These are phyloP conservation scores for Clavelina lepadiformis DNA, from an alignment of 23 tunicate species.

Conservation along the genomic window DNA sequence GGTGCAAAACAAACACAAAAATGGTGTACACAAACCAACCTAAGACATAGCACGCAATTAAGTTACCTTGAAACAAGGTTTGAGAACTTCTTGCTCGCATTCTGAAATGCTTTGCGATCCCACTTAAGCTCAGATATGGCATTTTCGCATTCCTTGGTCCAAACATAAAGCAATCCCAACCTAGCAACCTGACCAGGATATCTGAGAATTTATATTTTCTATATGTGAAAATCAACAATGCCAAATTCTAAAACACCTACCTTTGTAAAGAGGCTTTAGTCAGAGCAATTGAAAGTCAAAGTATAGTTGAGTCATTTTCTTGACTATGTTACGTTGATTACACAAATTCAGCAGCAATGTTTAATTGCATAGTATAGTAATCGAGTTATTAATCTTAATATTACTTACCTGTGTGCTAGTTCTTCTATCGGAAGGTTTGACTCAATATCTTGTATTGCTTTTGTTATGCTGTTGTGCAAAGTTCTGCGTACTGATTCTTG, in stretches of 20 bases:
- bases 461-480: constrained; percentile 32
- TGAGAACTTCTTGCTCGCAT: constrained; percentile 76
- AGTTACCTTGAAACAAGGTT: constrained; percentile 47
- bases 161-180: constrained; percentile 46
- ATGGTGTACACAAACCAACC: no score
- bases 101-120: constrained; percentile 74
- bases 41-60: not conserved
- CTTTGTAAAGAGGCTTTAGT: no score
- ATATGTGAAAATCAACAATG: not conserved
- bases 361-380: no score
- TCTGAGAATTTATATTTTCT: constrained; percentile 25
- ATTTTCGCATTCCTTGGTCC: constrained; percentile 85
- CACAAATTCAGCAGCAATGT: no score
- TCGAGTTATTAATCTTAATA: no score
- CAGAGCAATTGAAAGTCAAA: no score
- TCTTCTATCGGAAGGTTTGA: constrained; percentile 55
- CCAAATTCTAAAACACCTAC: no score
- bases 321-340: no score
- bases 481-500: constrained; percentile 60
- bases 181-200: constrained; percentile 83
- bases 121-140: constrained; percentile 74
- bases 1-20: no score
- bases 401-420: constrained; percentile 47
- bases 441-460: constrained; percentile 62
- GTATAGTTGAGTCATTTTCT: no score